These are phyloP conservation scores for Seriola rivoliana DNA, from an alignment of 2,113 vertebrate genomes.

Conservation along the genomic window DNA sequence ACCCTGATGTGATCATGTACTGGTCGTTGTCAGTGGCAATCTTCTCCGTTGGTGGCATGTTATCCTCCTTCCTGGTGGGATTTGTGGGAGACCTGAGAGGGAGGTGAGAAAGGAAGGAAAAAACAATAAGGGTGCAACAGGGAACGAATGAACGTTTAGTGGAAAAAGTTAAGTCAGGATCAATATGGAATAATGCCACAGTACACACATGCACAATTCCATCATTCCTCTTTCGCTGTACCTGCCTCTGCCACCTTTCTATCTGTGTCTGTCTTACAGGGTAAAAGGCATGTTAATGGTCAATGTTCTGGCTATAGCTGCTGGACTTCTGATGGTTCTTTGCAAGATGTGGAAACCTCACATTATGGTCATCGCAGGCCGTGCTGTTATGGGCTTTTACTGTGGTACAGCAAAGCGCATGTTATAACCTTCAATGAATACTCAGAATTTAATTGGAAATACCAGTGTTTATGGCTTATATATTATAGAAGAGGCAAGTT, in stretches of 20 bases:
- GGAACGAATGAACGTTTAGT: not conserved
- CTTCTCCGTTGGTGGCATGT: slow-evolving; percentile 93
- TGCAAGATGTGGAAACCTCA: slow-evolving; percentile 90
- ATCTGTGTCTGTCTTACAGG: slow-evolving; percentile 77
- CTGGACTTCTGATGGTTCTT: slow-evolving; percentile 92
- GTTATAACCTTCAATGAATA: not conserved
- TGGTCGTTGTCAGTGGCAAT: slow-evolving; percentile 95
- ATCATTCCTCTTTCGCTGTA: not conserved
- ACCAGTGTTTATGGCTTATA: not conserved
- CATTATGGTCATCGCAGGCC: slow-evolving; percentile 91
- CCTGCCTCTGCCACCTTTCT: not conserved
- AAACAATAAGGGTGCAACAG: not conserved
- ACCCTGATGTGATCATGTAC: slow-evolving; percentile 86
- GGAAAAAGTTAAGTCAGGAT: not conserved
- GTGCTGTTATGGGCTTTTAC: slow-evolving; percentile 92
- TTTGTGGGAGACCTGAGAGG: slow-evolving; percentile 91
- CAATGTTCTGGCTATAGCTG: slow-evolving; percentile 89
- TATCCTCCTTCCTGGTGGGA: slow-evolving; percentile 95
- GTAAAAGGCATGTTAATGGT: slow-evolving; percentile 92
- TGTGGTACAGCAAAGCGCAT: slow-evolving; percentile 83
- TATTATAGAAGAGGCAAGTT: not conserved
- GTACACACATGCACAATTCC: not conserved
- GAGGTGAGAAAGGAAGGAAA: slow-evolving; percentile 82
- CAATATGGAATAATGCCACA: not conserved
- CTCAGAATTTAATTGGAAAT: not conserved